Base-by-base conservation (phyloP, 2,888 invertebrate species). In the Deroplatys truncata region DNA sequence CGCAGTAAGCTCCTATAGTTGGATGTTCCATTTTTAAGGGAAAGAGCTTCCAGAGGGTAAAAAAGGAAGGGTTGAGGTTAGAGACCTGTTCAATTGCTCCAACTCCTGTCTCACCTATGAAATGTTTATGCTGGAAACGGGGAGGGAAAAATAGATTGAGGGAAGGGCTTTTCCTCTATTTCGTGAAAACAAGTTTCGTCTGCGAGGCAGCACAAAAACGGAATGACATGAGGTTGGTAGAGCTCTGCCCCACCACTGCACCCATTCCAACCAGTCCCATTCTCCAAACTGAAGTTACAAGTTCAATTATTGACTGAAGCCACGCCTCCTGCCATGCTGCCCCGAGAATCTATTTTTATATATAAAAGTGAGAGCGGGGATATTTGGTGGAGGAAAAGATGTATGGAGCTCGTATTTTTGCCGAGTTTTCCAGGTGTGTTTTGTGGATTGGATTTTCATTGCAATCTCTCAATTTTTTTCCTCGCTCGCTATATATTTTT, bases 251-350 rank as follows among this genome's bases (percentile, higher is more conserved):
- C 56, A 72, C 56, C 56, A 72, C 56, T 25, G 56, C 56, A 72
- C 56, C 56, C 56, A 72, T 72, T 72, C 56, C 56, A 72, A 72
- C 56, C 56, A 72, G 56, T 72, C 56, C 56, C 25, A 72, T 72
- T 82, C 29, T 86, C 72, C 86, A 86, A 86, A 86, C 86, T 56
- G 86, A 56, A 86, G 82, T 82, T 86, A 82, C 86, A 86, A 82
- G 72, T 82, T 86, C 82, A 86, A 86, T 86, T 86, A 86, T 82
- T 86, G 86, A 86, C 86, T 29, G 82, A 82, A 72, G 20, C 29
- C 86, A 82, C 86, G 86, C 86, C 72, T 82, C 56, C 31, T 25
- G 82, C 28, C 29, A 85, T 49, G 13, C 56, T 72, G 25, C 56
- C 43, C 56, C 56, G 56, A 72, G 49, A 16, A 16, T 85, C 15